phyloP scores from a whole-genome alignment of 2,113 vertebrate species.

The Hiodon tergisus region DNA sequence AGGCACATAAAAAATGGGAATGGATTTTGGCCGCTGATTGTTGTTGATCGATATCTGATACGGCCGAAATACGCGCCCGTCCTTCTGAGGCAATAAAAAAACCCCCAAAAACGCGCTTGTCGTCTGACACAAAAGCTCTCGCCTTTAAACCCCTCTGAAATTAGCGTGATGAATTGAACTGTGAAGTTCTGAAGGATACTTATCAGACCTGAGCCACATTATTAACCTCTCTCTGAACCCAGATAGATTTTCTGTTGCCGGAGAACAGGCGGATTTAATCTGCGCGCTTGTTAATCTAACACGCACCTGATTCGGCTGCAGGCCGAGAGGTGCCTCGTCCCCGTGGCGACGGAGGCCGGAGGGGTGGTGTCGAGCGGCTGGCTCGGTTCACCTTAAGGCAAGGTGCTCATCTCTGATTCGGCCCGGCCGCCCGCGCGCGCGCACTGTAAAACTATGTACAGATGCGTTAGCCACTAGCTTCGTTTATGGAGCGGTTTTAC shows the following conservation, averaged over 20 bases:
- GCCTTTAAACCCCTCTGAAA: slow-evolving; percentile 14
- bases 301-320: slow-evolving; percentile 11
- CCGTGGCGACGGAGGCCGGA: no score
- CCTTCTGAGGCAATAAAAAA: background rate
- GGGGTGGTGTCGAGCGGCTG: no score
- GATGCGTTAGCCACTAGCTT: background rate
- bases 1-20: background rate
- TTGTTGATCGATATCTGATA: slow-evolving; percentile 16
- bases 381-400: no score
- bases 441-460: background rate
- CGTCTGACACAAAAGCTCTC: slow-evolving; percentile 1
- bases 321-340: background rate
- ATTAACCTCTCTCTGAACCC: slow-evolving; percentile 47
- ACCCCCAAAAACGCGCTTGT: background rate
- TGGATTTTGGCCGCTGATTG: slow-evolving; percentile 5
- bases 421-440: background rate
- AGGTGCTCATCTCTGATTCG: no score
- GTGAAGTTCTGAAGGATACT: slow-evolving; percentile 27
- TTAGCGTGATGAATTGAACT: slow-evolving; percentile 17
- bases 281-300: slow-evolving; percentile 41
- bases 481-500: background rate
- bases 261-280: slow-evolving; percentile 21
- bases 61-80: background rate
- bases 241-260: slow-evolving; percentile 33
- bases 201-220: slow-evolving; percentile 34